Conservation (phyloP, 2,113 vertebrate species). For the Dicentrarchus labrax region DNA sequence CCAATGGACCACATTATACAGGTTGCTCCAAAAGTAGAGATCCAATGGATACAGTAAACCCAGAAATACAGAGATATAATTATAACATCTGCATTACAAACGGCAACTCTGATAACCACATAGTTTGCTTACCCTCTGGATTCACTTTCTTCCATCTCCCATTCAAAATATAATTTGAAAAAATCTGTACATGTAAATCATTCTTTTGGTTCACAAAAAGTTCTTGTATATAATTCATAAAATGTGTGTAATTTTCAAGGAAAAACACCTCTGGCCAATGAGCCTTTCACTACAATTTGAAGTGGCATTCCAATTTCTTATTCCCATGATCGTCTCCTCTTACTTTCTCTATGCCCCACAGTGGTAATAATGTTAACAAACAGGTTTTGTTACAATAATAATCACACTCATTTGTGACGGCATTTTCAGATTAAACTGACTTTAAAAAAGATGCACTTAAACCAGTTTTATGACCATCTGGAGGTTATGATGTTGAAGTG, state of each 20-base stretch:
- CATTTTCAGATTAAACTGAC: slow-evolving; percentile 5
- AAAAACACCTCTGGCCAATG: not conserved
- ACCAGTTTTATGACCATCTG: not conserved
- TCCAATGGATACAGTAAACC: not conserved
- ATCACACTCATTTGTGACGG: not conserved
- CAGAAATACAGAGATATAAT: too few relatives aligned
- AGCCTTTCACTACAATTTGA: not conserved
- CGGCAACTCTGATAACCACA: too few relatives aligned
- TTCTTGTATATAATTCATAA: not conserved
- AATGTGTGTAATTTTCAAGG: not conserved
- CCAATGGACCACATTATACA: not conserved
- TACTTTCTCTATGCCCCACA: not conserved
- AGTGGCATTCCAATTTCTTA: not conserved
- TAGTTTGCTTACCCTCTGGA: too few relatives aligned
- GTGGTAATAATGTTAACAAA: slow-evolving; percentile 26
- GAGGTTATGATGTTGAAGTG: not conserved
- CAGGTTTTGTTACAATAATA: slow-evolving; percentile 32
- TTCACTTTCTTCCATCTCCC: not conserved
- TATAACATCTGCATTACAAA: not conserved
- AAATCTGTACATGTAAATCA: too few relatives aligned
- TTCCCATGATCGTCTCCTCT: not conserved
- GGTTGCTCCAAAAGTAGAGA: not conserved
- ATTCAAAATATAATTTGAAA: not conserved
- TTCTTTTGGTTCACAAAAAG: too few relatives aligned
- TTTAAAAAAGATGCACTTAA: not conserved